Evolutionary conservation across 2,113 vertebrate genomes (phyloP), one percentile per base, ranked within the genome.

Genomic region (Trichomycterus rosablanca): DNA sequence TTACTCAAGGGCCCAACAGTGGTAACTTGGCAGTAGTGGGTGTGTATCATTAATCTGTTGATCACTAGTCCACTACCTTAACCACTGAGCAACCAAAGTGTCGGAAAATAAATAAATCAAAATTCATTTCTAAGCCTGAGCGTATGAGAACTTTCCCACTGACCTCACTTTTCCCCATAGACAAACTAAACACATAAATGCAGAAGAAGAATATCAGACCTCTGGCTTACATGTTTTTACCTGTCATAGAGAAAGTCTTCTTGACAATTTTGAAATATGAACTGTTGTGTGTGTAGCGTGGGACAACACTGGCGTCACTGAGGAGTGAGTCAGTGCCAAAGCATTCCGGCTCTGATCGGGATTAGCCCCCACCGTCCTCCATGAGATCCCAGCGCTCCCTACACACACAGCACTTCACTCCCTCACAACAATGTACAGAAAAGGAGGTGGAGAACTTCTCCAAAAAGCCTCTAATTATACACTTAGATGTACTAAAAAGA

Each of bases 341-440:
- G 75, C 80, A 81, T 82, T 83, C 76, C 76, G 75, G 69, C 54
- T 67, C 59, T 53, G 66, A 75, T 71, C 65, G 63, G 75, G 77
- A 79, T 80, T 81, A 81, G 58, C 52, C 66, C 50, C n/a, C 63
- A 52, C 57, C 54, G 67, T 44, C 48, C 66, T 76, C 42, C 54
- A 74, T 69, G 71, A 67, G 74, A 76, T 78, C 63, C 52, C 54
- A 57, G 67, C 46, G 58, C 56, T 32, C 44, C 40, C 50, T 34
- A 50, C 32, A 26, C 48, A 37, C 59, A 51, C 50, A 61, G 48
- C 69, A 45, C 14, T 39, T 30, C 49, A 49, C 22, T 45, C 37
- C n/a, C 63, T 12, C 14, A 50, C 54, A 63, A 57, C 71, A 60
- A 68, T 58, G 69, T 73, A 48, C 55, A 73, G 55, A 65, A 40